phyloP scores from a whole-genome alignment of 2,888 invertebrate species.

The Campaea margaritaria region DNA sequence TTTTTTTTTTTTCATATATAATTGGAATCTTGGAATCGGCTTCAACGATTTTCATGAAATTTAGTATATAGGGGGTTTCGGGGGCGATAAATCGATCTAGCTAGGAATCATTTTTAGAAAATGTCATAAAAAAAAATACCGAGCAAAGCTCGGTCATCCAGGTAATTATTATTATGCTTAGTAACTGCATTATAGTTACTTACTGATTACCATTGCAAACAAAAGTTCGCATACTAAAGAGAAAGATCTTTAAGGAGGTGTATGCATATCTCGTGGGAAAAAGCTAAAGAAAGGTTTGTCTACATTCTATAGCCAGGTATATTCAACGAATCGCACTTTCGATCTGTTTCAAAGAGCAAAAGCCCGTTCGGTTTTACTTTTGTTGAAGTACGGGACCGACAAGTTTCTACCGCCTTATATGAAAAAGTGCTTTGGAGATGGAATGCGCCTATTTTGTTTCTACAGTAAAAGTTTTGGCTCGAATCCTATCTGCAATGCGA shows the following conservation, averaged over 20 bases:
- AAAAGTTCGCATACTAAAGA: background rate
- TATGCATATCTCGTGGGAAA: conserved; percentile 43
- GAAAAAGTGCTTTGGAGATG: conserved; percentile 24
- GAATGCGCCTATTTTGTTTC: conserved; percentile 23
- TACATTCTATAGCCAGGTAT: conserved; percentile 38
- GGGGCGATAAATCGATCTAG: too few species aligned
- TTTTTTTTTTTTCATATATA: too few species aligned
- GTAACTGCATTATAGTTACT: too few species aligned
- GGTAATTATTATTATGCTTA: too few species aligned
- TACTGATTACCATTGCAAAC: too few species aligned
- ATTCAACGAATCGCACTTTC: conserved; percentile 55
- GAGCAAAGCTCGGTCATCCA: too few species aligned
- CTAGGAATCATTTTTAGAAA: too few species aligned
- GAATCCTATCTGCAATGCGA: conserved; percentile 1
- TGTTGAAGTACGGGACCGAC: conserved; percentile 43
- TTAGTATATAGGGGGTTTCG: too few species aligned
- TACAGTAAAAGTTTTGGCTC: background rate
- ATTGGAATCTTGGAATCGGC: too few species aligned
- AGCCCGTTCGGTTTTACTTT: conserved; percentile 51
- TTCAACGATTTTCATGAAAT: too few species aligned
- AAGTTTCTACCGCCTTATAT: conserved; percentile 39
- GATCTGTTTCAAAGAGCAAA: conserved; percentile 49
- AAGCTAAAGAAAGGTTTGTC: conserved; percentile 33
- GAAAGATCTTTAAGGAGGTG: background rate
- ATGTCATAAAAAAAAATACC: too few species aligned